phyloP scores from a whole-genome alignment of 2,888 invertebrate genomes.

The Pachycephus smyrnensis region DNA sequence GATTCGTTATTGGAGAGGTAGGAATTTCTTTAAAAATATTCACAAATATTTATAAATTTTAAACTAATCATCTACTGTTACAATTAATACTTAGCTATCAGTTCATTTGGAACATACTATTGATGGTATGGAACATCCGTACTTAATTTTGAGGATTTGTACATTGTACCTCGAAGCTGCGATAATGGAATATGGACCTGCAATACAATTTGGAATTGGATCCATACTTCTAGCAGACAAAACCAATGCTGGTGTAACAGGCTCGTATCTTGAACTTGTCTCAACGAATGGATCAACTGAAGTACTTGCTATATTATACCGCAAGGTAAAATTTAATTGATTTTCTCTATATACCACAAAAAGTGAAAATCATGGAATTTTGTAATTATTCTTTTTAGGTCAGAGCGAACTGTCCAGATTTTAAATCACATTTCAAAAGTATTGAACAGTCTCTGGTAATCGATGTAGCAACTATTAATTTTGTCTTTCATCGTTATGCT shows the following conservation, averaged over 20 bases:
- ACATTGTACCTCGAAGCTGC: conserved; percentile 80
- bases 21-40: conserved; percentile 3
- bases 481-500: conserved; percentile 81
- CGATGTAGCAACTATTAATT: conserved; percentile 74
- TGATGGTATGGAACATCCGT: conserved; percentile 78
- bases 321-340: conserved; percentile 72
- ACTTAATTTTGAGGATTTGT: conserved; percentile 78
- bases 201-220: conserved; percentile 78
- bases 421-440: conserved; percentile 82
- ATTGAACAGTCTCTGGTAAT: conserved; percentile 83
- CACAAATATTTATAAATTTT: not conserved
- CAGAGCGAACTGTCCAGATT: conserved; percentile 84
- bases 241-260: conserved; percentile 79
- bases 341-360: not conserved
- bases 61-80: not conserved
- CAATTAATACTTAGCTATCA: conserved; percentile 43
- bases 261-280: conserved; percentile 81
- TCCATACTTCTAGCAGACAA: conserved; percentile 79
- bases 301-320: conserved; percentile 79
- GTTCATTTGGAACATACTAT: conserved; percentile 46
- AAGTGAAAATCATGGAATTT: not conserved
- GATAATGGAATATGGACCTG: conserved; percentile 83
- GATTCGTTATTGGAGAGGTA: conserved; percentile 80
- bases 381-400: conserved; percentile 70
- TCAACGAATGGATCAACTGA: conserved; percentile 74